Conservation (phyloP, 2,113 vertebrate genomes). For the Sinocyclocheilus anophthalmus region DNA sequence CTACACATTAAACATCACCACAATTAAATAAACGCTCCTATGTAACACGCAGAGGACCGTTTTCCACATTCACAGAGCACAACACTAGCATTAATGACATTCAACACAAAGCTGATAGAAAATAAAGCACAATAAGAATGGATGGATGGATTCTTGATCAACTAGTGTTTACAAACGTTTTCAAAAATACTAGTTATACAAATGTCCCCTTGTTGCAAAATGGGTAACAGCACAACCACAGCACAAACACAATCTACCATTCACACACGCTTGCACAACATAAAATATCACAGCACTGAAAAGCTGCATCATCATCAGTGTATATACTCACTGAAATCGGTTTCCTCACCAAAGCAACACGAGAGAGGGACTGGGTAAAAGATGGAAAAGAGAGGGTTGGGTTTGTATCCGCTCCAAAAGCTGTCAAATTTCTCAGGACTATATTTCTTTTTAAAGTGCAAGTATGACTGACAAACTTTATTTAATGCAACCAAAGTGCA, state of each 20-base stretch:
- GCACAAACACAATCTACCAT: slow-evolving; percentile 27
- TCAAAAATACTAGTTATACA: slow-evolving; percentile 14
- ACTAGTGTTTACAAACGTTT: slow-evolving; percentile 3
- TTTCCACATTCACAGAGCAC: slow-evolving; percentile 9
- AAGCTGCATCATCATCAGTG: slow-evolving; percentile 64
- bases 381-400: slow-evolving; percentile 71
- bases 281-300: slow-evolving; percentile 35
- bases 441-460: background rate
- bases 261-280: slow-evolving; percentile 61
- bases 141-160: slow-evolving; percentile 32
- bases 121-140: slow-evolving; percentile 1
- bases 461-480: background rate
- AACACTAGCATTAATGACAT: slow-evolving; percentile 19
- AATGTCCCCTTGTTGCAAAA: slow-evolving; percentile 31
- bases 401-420: slow-evolving; percentile 49
- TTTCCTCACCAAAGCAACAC: slow-evolving; percentile 83
- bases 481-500: slow-evolving; percentile 8
- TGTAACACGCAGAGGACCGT: background rate
- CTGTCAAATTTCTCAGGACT: background rate
- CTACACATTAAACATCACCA: slow-evolving; percentile 6
- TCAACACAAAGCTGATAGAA: slow-evolving; percentile 8
- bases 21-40: background rate
- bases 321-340: slow-evolving; percentile 81
- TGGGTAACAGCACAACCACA: background rate
- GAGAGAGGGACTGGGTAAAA: slow-evolving; percentile 77